These are phyloP conservation scores for Drosophila dives DNA, from an alignment of 2,888 invertebrate genomes.

Conservation along the genomic window DNA sequence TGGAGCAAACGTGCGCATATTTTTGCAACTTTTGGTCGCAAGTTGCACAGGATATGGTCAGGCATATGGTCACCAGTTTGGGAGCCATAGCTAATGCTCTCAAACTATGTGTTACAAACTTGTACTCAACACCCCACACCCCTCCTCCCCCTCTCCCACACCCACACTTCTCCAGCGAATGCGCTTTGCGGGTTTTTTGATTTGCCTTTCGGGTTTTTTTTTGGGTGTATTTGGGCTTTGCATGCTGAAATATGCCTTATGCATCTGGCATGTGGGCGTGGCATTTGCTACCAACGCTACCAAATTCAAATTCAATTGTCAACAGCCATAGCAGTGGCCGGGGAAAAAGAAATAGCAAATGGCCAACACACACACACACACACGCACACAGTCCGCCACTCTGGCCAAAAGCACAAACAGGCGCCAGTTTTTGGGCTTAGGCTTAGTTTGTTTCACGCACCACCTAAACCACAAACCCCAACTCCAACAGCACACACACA, in stretches of 20 bases:
- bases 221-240: conserved; percentile 38
- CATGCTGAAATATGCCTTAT: conserved; percentile 77
- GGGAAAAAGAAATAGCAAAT: conserved; percentile 33
- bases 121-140: not conserved
- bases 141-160: not conserved
- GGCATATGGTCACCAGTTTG: conserved; percentile 55
- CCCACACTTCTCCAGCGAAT: conserved; percentile 11
- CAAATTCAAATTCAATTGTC: conserved; percentile 80
- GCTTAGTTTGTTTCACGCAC: conserved; percentile 50
- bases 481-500: not conserved
- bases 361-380: conserved; percentile 21
- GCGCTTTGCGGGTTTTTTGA: conserved; percentile 65
- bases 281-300: conserved; percentile 46
- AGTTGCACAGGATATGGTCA: conserved; percentile 73
- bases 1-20: conserved; percentile 73
- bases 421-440: conserved; percentile 67
- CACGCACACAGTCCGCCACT: conserved; percentile 17
- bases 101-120: conserved; percentile 48
- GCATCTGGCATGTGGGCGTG: conserved; percentile 68
- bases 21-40: conserved; percentile 76
- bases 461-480: conserved; percentile 13
- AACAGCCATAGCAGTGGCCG: conserved; percentile 57
- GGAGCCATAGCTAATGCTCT: conserved; percentile 25
- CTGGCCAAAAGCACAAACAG: conserved; percentile 69
- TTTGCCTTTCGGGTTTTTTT: conserved; percentile 55